phyloP scores from a whole-genome alignment of 2,888 invertebrate species.

The Clepsis dumicolana region DNA sequence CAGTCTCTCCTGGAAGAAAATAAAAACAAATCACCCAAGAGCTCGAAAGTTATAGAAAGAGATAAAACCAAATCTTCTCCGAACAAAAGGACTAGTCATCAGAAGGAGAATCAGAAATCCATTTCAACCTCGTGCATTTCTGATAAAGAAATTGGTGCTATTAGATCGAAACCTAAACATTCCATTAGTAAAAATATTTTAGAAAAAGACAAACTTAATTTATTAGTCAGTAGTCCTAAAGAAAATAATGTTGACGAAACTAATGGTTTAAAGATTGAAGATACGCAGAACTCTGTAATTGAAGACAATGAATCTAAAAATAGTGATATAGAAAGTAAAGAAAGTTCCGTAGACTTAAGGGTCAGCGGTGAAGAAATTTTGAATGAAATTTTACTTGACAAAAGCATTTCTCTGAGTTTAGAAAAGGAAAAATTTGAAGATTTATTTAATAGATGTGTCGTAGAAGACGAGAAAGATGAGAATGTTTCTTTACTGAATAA shows the following conservation, averaged over 20 bases:
- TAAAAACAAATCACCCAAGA: slow-evolving; percentile 69
- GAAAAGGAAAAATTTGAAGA: slow-evolving; percentile 74
- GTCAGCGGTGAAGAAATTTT: slow-evolving; percentile 73
- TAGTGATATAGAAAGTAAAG: slow-evolving; percentile 49
- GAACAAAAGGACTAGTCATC: slow-evolving; percentile 68
- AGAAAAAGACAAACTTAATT: slow-evolving; percentile 82
- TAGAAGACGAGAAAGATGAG: slow-evolving; percentile 58
- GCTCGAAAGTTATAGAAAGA: slow-evolving; percentile 76
- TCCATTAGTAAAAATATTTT: slow-evolving; percentile 80
- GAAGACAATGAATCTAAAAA: slow-evolving; percentile 58
- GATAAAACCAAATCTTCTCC: slow-evolving; percentile 66
- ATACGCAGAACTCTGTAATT: slow-evolving; percentile 57
- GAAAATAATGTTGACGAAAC: slow-evolving; percentile 68
- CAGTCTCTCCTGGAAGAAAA: slow-evolving; percentile 74
- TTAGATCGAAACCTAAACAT: slow-evolving; percentile 83
- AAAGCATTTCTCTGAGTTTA: slow-evolving; percentile 62
- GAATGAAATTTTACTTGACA: slow-evolving; percentile 72
- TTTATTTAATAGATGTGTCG: slow-evolving; percentile 73
- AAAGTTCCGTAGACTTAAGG: slow-evolving; percentile 55
- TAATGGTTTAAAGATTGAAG: slow-evolving; percentile 61
- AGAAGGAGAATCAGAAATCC: slow-evolving; percentile 74
- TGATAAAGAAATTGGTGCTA: slow-evolving; percentile 82
- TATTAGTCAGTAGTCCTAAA: slow-evolving; percentile 77
- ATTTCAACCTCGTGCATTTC: slow-evolving; percentile 60
- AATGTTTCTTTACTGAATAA: slow-evolving; percentile 57